Base-by-base conservation (phyloP, 2,888 invertebrate species). In the Hirtodrosophila cameraria region DNA sequence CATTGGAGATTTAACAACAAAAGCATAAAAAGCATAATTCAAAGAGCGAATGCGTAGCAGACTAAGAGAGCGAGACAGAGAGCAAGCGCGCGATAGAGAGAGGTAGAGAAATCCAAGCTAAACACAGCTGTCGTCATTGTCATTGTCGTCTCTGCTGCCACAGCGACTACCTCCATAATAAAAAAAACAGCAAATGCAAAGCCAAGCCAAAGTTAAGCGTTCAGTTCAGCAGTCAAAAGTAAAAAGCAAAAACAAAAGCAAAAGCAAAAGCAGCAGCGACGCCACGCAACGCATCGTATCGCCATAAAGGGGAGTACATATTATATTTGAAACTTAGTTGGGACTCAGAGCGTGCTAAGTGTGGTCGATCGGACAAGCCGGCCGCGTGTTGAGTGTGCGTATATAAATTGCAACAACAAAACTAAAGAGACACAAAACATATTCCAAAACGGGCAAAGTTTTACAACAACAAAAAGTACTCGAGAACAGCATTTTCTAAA, bases 241-340 rank as follows among this genome's bases (percentile, higher is more conserved):
- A n/a, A n/a, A n/a, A n/a, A n/a, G n/a, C n/a, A n/a, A n/a, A n/a
- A n/a, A n/a, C n/a, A n/a, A n/a, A n/a, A n/a, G n/a, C n/a, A n/a
- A n/a, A 42, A 16, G 57, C 53, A 54, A 55, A 71, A 75, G 30
- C 57, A 48, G 36, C 23, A 18, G 52, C 31, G 48, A 4, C 18
- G 30, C 36, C 20, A 28, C 16, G 35, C 61, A 42, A 8, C 28
- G 30, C 23, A 36, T 23, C 41, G 43, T 41, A 28, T 9, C 48
- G 18, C 66, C 79, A 82, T 80, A 86, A 62, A 83, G 76, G 54
- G 62, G 60, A 62, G 63, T 52, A 57, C 45, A 50, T 45, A 23
- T 61, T 45, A 31, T 43, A 59, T 68, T 33, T 33, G 45, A 70
- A 61, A 78, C 76, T 80, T 86, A 86, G 83, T 80, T 75, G 62